A percentile compares a stretch with the other conserved stretches of the same genome.
Conservation (phyloP, 2,888 invertebrate species). For the Papilio elwesi region DNA sequence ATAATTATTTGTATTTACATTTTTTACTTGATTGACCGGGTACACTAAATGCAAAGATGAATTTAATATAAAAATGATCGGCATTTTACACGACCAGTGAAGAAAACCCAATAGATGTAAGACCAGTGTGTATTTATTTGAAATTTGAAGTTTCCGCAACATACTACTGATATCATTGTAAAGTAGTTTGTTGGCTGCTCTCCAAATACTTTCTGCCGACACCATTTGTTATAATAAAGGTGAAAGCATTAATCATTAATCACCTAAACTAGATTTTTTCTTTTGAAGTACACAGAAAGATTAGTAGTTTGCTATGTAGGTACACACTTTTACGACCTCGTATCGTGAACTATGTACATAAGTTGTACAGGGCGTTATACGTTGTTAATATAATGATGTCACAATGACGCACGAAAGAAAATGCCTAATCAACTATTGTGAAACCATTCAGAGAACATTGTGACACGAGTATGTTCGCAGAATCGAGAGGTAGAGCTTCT, state of each 20-base stretch:
- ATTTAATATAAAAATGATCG: neutral
- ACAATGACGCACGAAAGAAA: too few species aligned
- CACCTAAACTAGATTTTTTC: slow-evolving; percentile 5
- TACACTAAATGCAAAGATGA: neutral
- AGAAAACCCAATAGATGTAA: slow-evolving; percentile 2
- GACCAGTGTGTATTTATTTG: slow-evolving; percentile 14
- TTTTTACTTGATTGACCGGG: too few species aligned
- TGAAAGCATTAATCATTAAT: slow-evolving; percentile 27
- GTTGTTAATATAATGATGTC: too few species aligned
- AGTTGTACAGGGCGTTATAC: too few species aligned
- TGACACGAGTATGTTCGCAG: too few species aligned
- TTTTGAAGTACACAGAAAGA: neutral
- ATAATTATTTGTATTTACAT: too few species aligned
- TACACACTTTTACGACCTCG: slow-evolving; percentile 4
- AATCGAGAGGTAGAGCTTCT: too few species aligned
- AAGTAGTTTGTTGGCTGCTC: slow-evolving; percentile 24
- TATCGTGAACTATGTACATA: neutral
- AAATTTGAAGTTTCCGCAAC: slow-evolving; percentile 16
- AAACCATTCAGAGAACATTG: too few species aligned
- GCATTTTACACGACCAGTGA: neutral
- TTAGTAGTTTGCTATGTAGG: neutral
- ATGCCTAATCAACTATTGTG: too few species aligned
- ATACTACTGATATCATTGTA: slow-evolving; percentile 19
- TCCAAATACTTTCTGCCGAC: slow-evolving; percentile 28
- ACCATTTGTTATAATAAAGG: slow-evolving; percentile 10